phyloP scores from a whole-genome alignment of 2,113 vertebrate genomes.

The Puffinus mauretanicus region DNA sequence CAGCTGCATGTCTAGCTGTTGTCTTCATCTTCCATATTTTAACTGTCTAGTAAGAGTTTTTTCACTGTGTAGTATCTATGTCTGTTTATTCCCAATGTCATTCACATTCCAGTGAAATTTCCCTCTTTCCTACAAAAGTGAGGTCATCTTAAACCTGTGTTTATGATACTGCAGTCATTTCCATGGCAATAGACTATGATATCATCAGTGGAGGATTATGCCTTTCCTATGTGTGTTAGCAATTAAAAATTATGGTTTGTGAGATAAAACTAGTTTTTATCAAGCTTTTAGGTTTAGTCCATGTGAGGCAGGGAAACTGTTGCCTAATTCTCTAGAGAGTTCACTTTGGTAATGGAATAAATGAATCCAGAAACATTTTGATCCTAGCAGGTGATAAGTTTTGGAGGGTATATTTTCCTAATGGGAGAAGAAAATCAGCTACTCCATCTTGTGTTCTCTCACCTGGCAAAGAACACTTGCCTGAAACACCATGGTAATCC shows the following conservation, averaged over 20 bases:
- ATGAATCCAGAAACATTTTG: conserved; percentile 63
- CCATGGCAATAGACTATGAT: conserved; percentile 74
- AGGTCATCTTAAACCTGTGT: conserved; percentile 65
- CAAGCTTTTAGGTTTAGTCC: conserved; percentile 57
- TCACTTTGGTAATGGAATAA: conserved; percentile 66
- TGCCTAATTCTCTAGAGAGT: conserved; percentile 67
- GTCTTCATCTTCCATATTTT: background rate
- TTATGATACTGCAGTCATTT: conserved; percentile 66
- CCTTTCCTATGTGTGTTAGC: conserved; percentile 58
- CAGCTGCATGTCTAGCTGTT: background rate
- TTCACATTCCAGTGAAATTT: conserved; percentile 42
- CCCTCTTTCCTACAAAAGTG: conserved; percentile 51
- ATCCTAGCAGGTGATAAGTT: conserved; percentile 39
- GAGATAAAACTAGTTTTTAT: conserved; percentile 65
- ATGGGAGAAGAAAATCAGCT: conserved; percentile 8
- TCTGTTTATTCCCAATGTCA: conserved; percentile 23
- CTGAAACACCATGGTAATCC: background rate
- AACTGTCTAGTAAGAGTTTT: background rate
- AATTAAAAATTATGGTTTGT: conserved; percentile 70
- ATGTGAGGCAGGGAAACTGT: conserved; percentile 62
- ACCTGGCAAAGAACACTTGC: background rate
- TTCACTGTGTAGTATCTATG: background rate
- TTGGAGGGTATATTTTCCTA: conserved; percentile 13
- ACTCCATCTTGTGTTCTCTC: background rate
- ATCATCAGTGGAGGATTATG: conserved; percentile 64